Conservation (phyloP, 2,888 invertebrate species). For the Pegoplata infirma region DNA sequence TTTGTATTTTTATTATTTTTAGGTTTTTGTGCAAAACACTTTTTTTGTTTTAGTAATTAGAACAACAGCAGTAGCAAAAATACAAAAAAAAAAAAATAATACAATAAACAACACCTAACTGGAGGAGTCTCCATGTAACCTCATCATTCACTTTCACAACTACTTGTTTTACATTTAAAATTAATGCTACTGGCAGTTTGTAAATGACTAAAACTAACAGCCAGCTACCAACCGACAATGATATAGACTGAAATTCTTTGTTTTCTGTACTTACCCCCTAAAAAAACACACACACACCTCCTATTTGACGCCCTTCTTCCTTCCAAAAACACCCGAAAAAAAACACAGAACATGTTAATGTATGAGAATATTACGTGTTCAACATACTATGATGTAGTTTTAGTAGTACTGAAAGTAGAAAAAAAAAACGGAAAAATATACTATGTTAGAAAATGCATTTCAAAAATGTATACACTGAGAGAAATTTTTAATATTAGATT, state of each 20-base stretch:
- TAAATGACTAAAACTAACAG: slow-evolving; percentile 7
- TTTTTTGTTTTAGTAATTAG: not conserved
- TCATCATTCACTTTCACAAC: slow-evolving; percentile 45
- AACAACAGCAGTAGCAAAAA: not conserved
- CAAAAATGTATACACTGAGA: not conserved
- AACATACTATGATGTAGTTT: slow-evolving; percentile 1
- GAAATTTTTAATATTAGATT: not conserved
- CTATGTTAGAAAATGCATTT: not conserved
- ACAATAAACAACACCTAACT: not conserved
- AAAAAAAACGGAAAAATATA: not conserved
- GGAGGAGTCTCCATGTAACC: not conserved
- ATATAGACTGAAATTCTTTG: not conserved
- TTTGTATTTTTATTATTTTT: too few species aligned
- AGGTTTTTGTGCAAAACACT: too few species aligned
- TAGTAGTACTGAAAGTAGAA: not conserved
- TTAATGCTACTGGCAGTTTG: slow-evolving; percentile 45
- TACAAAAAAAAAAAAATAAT: too few species aligned
- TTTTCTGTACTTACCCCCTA: not conserved
- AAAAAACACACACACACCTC: not conserved
- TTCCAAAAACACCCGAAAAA: not conserved
- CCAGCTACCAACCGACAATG: not conserved
- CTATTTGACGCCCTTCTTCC: slow-evolving; percentile 4
- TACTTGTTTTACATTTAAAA: slow-evolving; percentile 46
- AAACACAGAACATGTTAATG: slow-evolving; percentile 33
- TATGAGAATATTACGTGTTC: slow-evolving; percentile 23